Evolutionary conservation across 2,113 vertebrate genomes (phyloP).

Genomic region (Sceloporus undulatus): DNA sequence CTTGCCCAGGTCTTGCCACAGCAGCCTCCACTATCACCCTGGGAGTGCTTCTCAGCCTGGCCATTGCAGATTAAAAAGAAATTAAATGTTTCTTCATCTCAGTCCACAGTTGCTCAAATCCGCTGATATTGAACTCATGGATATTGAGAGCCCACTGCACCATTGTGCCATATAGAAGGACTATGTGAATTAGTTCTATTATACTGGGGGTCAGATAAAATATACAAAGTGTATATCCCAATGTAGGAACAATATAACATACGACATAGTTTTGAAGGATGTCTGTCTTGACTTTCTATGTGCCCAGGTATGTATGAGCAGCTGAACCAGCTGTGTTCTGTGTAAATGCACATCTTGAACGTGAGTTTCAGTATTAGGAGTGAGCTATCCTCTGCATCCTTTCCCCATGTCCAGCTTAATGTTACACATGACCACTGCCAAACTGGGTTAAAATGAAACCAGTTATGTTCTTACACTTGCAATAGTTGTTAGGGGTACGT

Average conservation of each 20-base stretch:
- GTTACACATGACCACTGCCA: background rate
- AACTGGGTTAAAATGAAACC: background rate
- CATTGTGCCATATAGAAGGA: no score
- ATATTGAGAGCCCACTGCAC: no score
- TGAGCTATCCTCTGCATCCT: background rate
- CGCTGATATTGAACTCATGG: no score
- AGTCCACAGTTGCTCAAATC: no score
- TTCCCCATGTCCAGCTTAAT: background rate
- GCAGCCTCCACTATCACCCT: no score
- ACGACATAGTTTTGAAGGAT: background rate
- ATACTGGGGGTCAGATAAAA: no score
- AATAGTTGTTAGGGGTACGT: background rate
- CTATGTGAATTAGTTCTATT: no score
- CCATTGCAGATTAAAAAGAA: no score
- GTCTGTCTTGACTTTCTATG: background rate
- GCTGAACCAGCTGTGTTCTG: background rate
- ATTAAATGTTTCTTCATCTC: no score
- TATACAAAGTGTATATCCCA: background rate
- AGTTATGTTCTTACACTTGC: background rate
- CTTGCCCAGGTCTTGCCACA: no score
- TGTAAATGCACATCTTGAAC: no score
- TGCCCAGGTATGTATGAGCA: background rate
- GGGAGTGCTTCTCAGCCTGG: no score
- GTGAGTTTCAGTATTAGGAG: background rate
- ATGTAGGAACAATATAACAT: background rate